Evolutionary conservation across 2,888 invertebrate genomes (phyloP), one percentile per base, ranked within the genome.

Genomic region (Venustoraphidia nigricollis): DNA sequence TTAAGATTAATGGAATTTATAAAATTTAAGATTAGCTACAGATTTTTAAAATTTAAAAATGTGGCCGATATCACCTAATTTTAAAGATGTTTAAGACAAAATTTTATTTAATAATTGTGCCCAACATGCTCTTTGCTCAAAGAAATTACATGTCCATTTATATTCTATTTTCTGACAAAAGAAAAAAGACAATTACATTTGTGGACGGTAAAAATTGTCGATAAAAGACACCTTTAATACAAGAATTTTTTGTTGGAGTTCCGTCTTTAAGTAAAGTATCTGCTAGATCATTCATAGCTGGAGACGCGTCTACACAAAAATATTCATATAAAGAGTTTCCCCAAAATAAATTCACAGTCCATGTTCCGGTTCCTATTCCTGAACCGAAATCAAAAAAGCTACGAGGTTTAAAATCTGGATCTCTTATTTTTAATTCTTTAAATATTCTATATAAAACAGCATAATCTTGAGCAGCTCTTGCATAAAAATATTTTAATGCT

Each of bases 321-420:
- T 87, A 88, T 67, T 96, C 94, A 58, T 73, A 77, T 35, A 94
- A 72, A 14, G 75, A 64, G 0, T 75, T 67, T 9, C 72, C 68
- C 92, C 92, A 96, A 11, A 75, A 69, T 4, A 69, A 63, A 57
- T 81, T 79, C 0, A 82, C 78, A 0, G 89, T 94, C 93, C 93
- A 93, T 47, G 81, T 77, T 0, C 80, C 86, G 0, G 88, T 84
- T 0, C 93, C 94, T 5, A 89, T 68, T 1, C 96, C 96, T 6
- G 93, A 89, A 1, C 95, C 96, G 65, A 89, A 92, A 68, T 96
- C 94, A 56, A 94, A 85, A 54, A 91, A 75, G 51, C 79, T 78
- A 50, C 73, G 68, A 0, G 95, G 95, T 50, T 70, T 70, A 62
- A 86, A 95, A 13, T 76, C 63, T 0, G 73, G 70, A 61, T 83